Evolutionary conservation across 1,140 invertebrate genomes (phyloP).

Genomic region (Rhagoletis pomonella): DNA sequence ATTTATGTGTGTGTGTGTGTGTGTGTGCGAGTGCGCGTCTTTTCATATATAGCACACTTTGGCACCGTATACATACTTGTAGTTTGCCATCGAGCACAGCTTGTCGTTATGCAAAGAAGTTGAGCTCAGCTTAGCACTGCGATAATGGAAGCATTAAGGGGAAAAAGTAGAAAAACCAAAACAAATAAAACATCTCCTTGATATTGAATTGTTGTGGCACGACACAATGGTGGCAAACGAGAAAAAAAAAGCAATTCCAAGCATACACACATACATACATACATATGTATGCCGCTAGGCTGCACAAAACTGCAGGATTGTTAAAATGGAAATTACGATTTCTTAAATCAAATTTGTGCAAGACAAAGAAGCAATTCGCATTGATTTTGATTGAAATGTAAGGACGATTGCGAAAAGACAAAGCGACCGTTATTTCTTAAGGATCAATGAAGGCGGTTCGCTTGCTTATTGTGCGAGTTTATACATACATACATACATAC

Average conservation of each 20-base stretch:
- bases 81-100: conserved; percentile 5
- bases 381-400: conserved; percentile 38
- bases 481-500: background rate
- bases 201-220: background rate
- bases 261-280: too few relatives aligned
- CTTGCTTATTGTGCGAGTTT: background rate
- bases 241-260: background rate
- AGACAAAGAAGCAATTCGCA: conserved; percentile 26
- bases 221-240: background rate
- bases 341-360: conserved; percentile 47
- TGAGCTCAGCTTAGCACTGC: conserved; percentile 28
- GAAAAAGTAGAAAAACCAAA: background rate
- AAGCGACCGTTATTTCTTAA: background rate
- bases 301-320: background rate
- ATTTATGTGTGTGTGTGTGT: background rate
- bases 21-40: background rate
- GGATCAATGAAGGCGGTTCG: conserved; percentile 45
- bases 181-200: background rate
- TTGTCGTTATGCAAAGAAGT: conserved; percentile 25
- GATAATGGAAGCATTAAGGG: background rate
- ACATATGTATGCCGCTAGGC: too few relatives aligned
- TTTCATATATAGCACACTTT: background rate
- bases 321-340: conserved; percentile 41
- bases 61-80: background rate
- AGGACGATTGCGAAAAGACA: background rate